Percentiles rank a stretch among this genome's conserved stretches.
These are phyloP conservation scores for Scortum barcoo DNA, from an alignment of 2,113 vertebrate species.

Conservation along the genomic window DNA sequence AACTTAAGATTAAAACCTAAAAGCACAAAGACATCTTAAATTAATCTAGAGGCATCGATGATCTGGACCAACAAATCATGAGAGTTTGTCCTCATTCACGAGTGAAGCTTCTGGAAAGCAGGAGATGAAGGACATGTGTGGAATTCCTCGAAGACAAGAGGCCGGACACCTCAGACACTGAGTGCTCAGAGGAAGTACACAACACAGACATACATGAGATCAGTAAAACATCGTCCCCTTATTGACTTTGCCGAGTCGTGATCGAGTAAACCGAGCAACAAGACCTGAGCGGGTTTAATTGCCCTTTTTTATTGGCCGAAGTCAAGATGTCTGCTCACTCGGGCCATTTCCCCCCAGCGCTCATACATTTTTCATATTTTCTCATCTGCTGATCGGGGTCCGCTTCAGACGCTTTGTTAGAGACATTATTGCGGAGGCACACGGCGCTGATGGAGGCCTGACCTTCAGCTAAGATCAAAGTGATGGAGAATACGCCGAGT, in stretches of 20 bases:
- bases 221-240: not conserved
- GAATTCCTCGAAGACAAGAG: conserved; percentile 55
- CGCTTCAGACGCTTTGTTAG: not conserved
- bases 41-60: not conserved
- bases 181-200: not conserved
- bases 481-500: conserved; percentile 66
- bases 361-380: conserved; percentile 57
- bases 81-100: conserved; percentile 19
- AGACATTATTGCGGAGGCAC: not conserved
- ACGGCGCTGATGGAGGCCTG: conserved; percentile 22
- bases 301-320: conserved; percentile 64
- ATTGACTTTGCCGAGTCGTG: conserved; percentile 11
- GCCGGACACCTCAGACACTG: conserved; percentile 8
- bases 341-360: conserved; percentile 63
- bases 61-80: not conserved
- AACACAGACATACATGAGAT: not conserved
- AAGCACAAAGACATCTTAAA: not conserved
- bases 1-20: not conserved
- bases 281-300: conserved; percentile 51
- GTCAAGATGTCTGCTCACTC: conserved; percentile 83
- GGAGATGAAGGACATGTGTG: conserved; percentile 60
- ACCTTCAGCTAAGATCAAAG: conserved; percentile 69
- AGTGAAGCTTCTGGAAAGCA: conserved; percentile 63
- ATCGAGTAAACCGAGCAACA: conserved; percentile 11
- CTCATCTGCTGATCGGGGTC: not conserved